Conservation (phyloP, 2,888 invertebrate species). For the Ennomos quercinarius region DNA sequence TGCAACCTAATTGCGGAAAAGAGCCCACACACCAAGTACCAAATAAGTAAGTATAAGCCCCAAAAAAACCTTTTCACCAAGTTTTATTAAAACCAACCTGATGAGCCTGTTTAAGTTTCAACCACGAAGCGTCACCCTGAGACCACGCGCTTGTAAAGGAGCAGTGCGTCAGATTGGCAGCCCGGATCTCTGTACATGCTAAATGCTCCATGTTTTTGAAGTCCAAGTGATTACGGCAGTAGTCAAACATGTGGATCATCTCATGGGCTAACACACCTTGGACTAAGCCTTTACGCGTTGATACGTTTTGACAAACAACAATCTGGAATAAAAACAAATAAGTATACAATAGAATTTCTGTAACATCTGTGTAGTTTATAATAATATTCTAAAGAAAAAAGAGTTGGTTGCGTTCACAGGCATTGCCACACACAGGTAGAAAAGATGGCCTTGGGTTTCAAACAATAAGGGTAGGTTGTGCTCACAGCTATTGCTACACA, state of each 20-base stretch:
- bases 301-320: slow-evolving; percentile 96
- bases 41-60: too few species aligned
- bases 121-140: slow-evolving; percentile 90
- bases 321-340: slow-evolving; percentile 84
- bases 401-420: too few species aligned
- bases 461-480: too few species aligned
- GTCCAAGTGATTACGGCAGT: slow-evolving; percentile 94
- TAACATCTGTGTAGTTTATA: neutral
- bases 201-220: slow-evolving; percentile 96
- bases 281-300: slow-evolving; percentile 87
- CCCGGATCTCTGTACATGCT: slow-evolving; percentile 97
- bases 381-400: too few species aligned
- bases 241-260: slow-evolving; percentile 98
- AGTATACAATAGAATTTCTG: neutral
- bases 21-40: too few species aligned
- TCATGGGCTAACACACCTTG: slow-evolving; percentile 95
- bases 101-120: slow-evolving; percentile 90
- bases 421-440: too few species aligned
- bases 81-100: slow-evolving; percentile 82
- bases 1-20: too few species aligned
- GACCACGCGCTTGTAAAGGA: slow-evolving; percentile 92
- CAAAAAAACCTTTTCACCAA: too few species aligned
- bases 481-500: too few species aligned
- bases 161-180: slow-evolving; percentile 97
- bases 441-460: too few species aligned